Conservation (phyloP, 2,113 vertebrate species). For the Aix galericulata region DNA sequence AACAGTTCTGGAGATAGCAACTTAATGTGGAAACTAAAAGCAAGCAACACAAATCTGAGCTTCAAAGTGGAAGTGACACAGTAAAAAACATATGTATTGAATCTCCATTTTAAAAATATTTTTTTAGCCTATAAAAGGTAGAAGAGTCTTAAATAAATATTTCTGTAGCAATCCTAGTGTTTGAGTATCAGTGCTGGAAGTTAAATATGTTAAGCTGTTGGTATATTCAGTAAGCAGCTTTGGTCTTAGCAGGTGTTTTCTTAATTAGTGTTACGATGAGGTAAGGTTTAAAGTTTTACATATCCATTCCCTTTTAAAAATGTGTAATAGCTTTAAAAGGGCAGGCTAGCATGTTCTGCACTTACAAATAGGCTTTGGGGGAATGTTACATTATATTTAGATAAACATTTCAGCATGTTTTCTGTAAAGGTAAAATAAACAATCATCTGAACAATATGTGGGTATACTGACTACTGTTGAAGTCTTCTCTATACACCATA, state of each 20-base stretch:
- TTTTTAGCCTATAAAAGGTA: not conserved
- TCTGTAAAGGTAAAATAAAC: not conserved
- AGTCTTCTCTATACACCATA: not conserved
- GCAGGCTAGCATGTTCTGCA: not conserved
- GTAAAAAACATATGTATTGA: not conserved
- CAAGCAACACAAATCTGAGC: not conserved
- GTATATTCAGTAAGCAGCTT: slow-evolving; percentile 21
- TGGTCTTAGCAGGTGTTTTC: not conserved
- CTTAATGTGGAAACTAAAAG: not conserved
- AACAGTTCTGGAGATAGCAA: not conserved
- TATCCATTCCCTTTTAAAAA: not conserved
- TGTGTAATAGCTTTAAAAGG: not conserved
- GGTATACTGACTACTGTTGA: not conserved
- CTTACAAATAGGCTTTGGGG: not conserved
- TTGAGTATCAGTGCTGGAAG: not conserved
- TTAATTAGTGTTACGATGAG: not conserved
- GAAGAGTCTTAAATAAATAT: not conserved
- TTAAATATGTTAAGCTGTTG: not conserved
- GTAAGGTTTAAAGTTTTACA: not conserved
- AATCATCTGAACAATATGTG: not conserved
- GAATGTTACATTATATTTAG: not conserved
- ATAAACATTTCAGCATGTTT: not conserved
- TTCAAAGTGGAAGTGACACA: not conserved
- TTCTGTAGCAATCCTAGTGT: not conserved
- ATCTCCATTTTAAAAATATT: not conserved